Base-by-base conservation (phyloP, 2,888 invertebrate species). In the Melanotus villosus region DNA sequence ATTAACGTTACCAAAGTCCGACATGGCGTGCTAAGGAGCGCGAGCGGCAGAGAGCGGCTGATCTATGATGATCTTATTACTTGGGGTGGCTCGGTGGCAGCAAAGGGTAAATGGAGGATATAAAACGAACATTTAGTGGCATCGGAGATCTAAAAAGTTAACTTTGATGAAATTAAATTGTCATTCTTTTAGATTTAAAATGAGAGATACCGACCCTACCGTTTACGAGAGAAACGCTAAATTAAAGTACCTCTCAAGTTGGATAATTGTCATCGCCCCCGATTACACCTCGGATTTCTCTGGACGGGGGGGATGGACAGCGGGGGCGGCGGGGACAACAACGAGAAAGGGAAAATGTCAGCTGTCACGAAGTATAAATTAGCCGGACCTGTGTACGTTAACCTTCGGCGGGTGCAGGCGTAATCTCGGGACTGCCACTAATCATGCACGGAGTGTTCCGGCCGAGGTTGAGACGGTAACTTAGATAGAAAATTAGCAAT, bases 1-100 rank as follows among this genome's bases (percentile, higher is more conserved):
- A 85, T 85, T 85, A 85, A 84, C 84, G 84, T 84, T 84, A 81
- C 84, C 84, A 84, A 84, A 84, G 84, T 83, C 84, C 83, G 82
- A 83, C 83, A 83, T 80, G 82, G 80, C 80, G 80, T 77, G 77
- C 77, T 76, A 76, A 76, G 79, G 75, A 75, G 74, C 72, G 73
- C 71, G 73, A 72, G 70, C 73, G 74, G 69, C 36, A 58, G 72
- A 70, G 64, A 70, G 71, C 70, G 71, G 72, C 77, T 79, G 77
- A 79, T 79, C 76, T 75, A 80, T 81, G 81, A 81, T 80, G 80
- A 80, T 80, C 79, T 80, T 80, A 80, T 79, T 79, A 80, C 78
- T 76, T 76, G 71, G 75, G 72, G 72, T 69, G 72, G 70, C 66
- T 71, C 73, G 72, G 72, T 72, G 75, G 73, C 72, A 70, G 76